Evolutionary conservation across 1,140 invertebrate genomes (phyloP).

Genomic region (Grapholita molesta): DNA sequence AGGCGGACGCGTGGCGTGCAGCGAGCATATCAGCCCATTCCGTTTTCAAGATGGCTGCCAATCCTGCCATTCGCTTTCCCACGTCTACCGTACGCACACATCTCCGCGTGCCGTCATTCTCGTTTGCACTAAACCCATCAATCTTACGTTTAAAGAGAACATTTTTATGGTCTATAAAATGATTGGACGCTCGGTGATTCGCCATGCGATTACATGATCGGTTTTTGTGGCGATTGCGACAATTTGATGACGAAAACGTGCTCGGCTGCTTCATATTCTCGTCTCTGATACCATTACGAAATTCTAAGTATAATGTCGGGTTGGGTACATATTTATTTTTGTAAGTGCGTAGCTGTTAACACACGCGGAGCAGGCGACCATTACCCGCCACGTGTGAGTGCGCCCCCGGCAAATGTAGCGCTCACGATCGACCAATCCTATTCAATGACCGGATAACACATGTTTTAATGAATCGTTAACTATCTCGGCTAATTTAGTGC

Average conservation of each 20-base stretch:
- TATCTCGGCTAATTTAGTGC: not conserved
- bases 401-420: constrained; percentile 44
- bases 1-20: constrained; percentile 67
- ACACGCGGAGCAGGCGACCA: constrained; percentile 38
- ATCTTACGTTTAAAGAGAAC: constrained; percentile 6
- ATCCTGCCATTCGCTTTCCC: constrained; percentile 74
- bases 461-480: constrained; percentile 41
- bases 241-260: constrained; percentile 3
- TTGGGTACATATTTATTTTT: constrained; percentile 26
- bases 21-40: constrained; percentile 63
- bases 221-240: constrained; percentile 25
- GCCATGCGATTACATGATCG: constrained; percentile 43
- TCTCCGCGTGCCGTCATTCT: constrained; percentile 63
- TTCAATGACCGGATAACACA: constrained; percentile 34
- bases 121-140: constrained; percentile 43
- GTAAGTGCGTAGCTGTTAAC: constrained; percentile 28
- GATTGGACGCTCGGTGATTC: constrained; percentile 40
- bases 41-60: constrained; percentile 63
- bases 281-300: not conserved
- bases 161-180: constrained; percentile 17
- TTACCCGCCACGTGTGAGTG: constrained; percentile 55
- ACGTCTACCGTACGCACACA: constrained; percentile 54
- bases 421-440: constrained; percentile 28
- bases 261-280: not conserved
- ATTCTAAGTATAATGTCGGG: constrained; percentile 15